Percentiles rank a stretch among this genome's conserved stretches.
Conservation (phyloP, 2,797 vertebrate genomes). For the Cyclura pinguis region DNA sequence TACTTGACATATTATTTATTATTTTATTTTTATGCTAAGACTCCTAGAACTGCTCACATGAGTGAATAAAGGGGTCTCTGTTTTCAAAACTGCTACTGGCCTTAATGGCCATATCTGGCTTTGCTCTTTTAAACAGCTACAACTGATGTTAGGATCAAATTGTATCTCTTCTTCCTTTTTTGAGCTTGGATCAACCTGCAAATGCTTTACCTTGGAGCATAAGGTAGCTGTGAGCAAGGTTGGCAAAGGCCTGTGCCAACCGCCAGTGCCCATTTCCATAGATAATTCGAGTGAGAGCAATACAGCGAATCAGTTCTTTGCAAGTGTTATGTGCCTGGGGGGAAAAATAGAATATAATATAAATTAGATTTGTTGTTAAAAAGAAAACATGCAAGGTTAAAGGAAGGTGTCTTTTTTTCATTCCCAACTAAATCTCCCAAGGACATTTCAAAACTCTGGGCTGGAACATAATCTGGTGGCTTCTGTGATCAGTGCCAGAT, state of each 20-base stretch:
- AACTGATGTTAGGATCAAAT: neutral
- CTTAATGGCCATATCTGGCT: too few relatives aligned
- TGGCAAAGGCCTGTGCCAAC: conserved; percentile 66
- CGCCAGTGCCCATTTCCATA: conserved; percentile 73
- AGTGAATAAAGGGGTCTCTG: too few relatives aligned
- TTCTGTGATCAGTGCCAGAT: too few relatives aligned
- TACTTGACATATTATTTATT: too few relatives aligned
- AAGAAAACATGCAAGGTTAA: neutral
- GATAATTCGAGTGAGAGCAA: conserved; percentile 67
- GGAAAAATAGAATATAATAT: conserved; percentile 3
- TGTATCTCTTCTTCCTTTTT: neutral
- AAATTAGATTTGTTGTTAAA: neutral
- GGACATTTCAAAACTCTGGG: neutral
- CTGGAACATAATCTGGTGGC: neutral
- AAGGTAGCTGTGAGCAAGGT: conserved; percentile 71
- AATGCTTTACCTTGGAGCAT: conserved; percentile 63
- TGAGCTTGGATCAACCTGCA: too few relatives aligned
- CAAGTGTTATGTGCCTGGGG: conserved; percentile 61
- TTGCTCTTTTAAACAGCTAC: too few relatives aligned
- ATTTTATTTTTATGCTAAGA: too few relatives aligned
- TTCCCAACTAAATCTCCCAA: too few relatives aligned
- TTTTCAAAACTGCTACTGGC: too few relatives aligned
- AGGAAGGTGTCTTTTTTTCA: neutral
- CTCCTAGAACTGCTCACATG: too few relatives aligned
- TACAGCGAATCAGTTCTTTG: conserved; percentile 69